Evolutionary conservation across 2,888 invertebrate species (phyloP).

Genomic region (Sinotaia quadrata): DNA sequence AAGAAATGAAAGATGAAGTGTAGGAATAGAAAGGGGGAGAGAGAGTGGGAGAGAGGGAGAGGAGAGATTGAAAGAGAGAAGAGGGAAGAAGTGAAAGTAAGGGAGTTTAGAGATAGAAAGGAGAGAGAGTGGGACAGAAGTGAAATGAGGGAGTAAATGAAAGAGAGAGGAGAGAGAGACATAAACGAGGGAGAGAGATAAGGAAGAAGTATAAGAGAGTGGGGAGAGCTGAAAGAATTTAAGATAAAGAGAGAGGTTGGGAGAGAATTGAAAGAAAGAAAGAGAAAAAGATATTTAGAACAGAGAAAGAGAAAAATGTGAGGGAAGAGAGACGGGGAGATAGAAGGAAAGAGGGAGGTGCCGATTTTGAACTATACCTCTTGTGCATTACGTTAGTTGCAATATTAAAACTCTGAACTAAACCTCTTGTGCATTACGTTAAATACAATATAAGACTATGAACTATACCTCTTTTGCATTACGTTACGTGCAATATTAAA

Average conservation of each 20-base stretch:
- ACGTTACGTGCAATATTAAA: too few relatives aligned
- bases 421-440: too few relatives aligned
- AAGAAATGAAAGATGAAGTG: not conserved
- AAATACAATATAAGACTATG: too few relatives aligned
- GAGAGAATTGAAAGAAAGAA: not conserved
- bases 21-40: not conserved
- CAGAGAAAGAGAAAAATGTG: not conserved
- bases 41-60: too few relatives aligned
- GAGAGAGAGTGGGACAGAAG: not conserved
- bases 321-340: constrained; percentile 1
- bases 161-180: not conserved
- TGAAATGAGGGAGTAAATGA: not conserved
- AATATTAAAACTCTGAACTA: too few relatives aligned
- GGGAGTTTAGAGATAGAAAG: not conserved
- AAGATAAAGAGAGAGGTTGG: not conserved
- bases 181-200: not conserved
- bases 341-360: not conserved
- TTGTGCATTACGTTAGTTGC: too few relatives aligned
- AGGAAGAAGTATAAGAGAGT: not conserved
- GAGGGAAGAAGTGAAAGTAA: not conserved
- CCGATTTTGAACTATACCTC: too few relatives aligned
- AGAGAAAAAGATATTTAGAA: not conserved
- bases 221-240: not conserved
- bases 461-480: too few relatives aligned
- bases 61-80: not conserved